Base-by-base conservation (phyloP, 1,140 invertebrate genomes). In the Leptinotarsa lineolata region DNA sequence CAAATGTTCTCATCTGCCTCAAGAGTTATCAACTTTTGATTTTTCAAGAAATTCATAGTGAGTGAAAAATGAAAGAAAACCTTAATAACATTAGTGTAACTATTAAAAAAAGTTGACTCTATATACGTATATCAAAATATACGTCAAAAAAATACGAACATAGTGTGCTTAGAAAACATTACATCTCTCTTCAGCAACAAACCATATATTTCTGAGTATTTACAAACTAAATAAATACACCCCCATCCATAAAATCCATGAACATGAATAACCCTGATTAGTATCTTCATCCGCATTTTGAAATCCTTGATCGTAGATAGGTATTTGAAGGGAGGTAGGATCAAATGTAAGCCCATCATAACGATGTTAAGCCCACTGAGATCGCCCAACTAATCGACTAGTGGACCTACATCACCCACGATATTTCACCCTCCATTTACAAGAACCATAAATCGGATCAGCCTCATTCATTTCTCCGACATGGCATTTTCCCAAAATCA, bases 371-470 rank as follows among this genome's bases (percentile, higher is more conserved):
- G 22, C 68, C 68, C 22, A 15, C 68, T 70, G 58, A 70, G 68
- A 70, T 58, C 46, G 48, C 60, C 48, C 8, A 70, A 70, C 68
- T 70, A 70, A 70, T 70, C 68, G 48, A 16, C 68, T 16, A 59
- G 22, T 59, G 58, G 68, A 18, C 48, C 48, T 59, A 21, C 8
- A 59, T 18, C 20, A 58, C 30, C 39, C 45, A 18, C 54, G 54
- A 45, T 68, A 68, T 68, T 48, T 68, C 67, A 68, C 44, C 48
- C 69, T 30, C 46, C 69, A 2, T 44, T 30, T 48, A 58, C 30
- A 21, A 30, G 61, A 18, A 20, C 12, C 61, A 64, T 64, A 64
- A 64, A 22, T 64, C 61, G 61, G 61, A 54, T 54, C 48, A 54
- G 16, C n/a, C 48, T 16, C 48, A 54, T 54, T 54, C 48, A 54